phyloP scores from a whole-genome alignment of 2,797 vertebrate genomes.

The Spondyliosoma cantharus region DNA sequence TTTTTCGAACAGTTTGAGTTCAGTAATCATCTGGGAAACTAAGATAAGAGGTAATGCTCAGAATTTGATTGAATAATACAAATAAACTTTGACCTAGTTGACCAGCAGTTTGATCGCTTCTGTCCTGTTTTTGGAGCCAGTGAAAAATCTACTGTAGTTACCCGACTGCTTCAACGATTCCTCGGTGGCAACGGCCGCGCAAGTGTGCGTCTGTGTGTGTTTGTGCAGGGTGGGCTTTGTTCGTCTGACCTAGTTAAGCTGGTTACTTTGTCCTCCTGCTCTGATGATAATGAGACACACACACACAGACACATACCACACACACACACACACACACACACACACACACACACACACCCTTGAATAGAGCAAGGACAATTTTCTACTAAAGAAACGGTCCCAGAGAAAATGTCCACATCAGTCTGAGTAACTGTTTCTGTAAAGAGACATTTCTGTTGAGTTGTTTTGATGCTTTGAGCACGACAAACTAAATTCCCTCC shows the following conservation, averaged over 20 bases:
- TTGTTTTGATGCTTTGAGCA: neutral
- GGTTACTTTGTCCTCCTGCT: constrained; percentile 72
- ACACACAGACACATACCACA: constrained; percentile 28
- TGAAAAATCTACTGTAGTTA: neutral
- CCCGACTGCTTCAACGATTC: constrained; percentile 20
- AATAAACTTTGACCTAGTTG: neutral
- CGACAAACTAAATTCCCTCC: neutral
- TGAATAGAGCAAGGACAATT: constrained; percentile 24
- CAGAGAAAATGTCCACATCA: neutral
- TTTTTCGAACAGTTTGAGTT: neutral
- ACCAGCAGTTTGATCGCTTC: neutral
- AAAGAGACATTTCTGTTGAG: neutral
- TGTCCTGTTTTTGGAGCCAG: neutral
- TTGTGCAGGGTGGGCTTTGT: constrained; percentile 70
- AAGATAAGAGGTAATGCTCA: neutral
- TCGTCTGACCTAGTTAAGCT: constrained; percentile 77
- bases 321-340: constrained; percentile 17
- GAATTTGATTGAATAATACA: neutral
- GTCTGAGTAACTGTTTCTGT: neutral
- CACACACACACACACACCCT: constrained; percentile 22
- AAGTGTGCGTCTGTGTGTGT: constrained; percentile 33
- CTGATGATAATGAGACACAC: constrained; percentile 60
- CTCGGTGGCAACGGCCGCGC: neutral
- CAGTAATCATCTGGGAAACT: neutral
- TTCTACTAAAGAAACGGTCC: constrained; percentile 9